Evolutionary conservation across 2,113 vertebrate species (phyloP).

Genomic region (Datnioides undecimradiatus): DNA sequence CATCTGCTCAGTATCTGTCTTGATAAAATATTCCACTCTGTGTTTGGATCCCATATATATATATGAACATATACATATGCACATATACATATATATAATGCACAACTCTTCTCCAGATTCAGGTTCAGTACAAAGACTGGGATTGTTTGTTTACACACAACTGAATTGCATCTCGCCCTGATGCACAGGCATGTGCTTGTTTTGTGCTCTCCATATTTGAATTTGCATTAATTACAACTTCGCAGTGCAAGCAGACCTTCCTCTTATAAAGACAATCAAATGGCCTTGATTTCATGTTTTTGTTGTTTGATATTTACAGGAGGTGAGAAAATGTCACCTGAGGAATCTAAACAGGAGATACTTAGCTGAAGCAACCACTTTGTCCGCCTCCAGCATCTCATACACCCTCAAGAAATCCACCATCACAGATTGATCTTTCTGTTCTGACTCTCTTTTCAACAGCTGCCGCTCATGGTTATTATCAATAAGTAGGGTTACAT

Average conservation of each 20-base stretch:
- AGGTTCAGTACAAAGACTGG: background rate
- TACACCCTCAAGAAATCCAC: background rate
- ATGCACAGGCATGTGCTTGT: background rate
- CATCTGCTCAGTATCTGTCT: background rate
- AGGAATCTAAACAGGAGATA: background rate
- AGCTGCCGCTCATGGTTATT: background rate
- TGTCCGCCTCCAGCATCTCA: background rate
- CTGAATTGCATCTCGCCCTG: background rate
- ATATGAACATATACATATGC: too few species aligned
- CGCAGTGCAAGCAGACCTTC: background rate
- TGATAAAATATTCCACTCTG: background rate
- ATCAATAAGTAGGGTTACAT: background rate
- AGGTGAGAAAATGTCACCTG: background rate
- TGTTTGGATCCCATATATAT: background rate
- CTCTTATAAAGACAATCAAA: background rate
- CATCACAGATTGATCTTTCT: background rate
- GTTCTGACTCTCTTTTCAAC: background rate
- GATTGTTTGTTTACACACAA: background rate
- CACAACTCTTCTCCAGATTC: too few species aligned
- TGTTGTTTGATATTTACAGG: background rate
- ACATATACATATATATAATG: too few species aligned
- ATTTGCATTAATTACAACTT: background rate
- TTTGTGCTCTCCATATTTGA: background rate
- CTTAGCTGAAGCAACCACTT: background rate
- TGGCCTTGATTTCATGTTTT: background rate